phyloP scores from a whole-genome alignment of 92 coral and sea anemone genomes.

The Porites divaricata region DNA sequence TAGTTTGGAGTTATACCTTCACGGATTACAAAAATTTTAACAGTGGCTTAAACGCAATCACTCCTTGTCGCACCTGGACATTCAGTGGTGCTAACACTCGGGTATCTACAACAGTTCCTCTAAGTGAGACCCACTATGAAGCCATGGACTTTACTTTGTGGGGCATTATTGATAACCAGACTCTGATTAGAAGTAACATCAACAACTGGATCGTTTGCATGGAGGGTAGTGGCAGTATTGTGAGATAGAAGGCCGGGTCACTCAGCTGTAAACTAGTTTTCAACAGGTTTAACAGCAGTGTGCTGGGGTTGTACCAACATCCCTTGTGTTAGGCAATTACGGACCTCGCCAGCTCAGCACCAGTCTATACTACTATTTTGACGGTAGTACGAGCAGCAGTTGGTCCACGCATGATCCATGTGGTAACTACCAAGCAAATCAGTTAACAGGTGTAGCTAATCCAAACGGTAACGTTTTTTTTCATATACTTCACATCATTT shows the following conservation, averaged over 20 bases:
- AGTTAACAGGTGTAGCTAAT: too few species aligned
- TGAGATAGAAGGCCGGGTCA: slow-evolving; percentile 13
- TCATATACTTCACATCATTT: too few species aligned
- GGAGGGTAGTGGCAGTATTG: slow-evolving; percentile 35
- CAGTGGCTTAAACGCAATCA: slow-evolving; percentile 35
- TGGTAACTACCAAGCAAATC: too few species aligned
- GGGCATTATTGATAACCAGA: slow-evolving; percentile 28
- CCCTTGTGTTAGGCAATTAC: rapidly evolving
- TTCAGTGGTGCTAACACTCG: slow-evolving; percentile 17
- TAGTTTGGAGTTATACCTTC: slow-evolving; percentile 53
- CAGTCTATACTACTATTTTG: too few species aligned
- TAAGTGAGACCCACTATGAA: slow-evolving; percentile 47
- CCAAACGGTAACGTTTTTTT: too few species aligned
- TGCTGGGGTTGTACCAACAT: background rate
- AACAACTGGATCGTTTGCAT: slow-evolving; percentile 50
- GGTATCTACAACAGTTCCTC: slow-evolving; percentile 42
- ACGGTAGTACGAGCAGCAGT: too few species aligned
- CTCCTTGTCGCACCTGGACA: slow-evolving; percentile 47
- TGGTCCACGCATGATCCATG: too few species aligned
- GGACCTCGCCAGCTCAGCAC: too few species aligned
- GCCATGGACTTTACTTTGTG: slow-evolving; percentile 41
- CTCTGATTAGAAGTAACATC: slow-evolving; percentile 41
- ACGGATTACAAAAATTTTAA: slow-evolving; percentile 6
- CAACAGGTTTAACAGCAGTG: background rate
- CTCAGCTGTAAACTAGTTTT: background rate